Conservation (phyloP, 2,113 vertebrate genomes). For the Onychorhynchus coronatus region DNA sequence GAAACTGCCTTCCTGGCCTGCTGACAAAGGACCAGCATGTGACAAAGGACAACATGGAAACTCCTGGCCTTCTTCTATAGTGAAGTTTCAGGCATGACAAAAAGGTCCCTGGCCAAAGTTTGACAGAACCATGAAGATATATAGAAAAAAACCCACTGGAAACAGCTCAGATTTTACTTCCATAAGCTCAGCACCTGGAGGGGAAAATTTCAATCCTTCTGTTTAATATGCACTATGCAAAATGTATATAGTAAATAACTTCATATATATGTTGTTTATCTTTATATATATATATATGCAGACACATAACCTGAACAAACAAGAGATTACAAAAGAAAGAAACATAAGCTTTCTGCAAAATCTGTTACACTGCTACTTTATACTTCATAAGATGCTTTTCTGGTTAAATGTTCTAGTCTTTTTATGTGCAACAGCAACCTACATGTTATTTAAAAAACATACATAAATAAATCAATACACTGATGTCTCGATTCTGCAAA, state of each 20-base stretch:
- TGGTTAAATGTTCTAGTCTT: background rate
- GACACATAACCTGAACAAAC: background rate
- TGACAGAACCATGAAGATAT: background rate
- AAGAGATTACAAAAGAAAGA: background rate
- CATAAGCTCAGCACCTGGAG: background rate
- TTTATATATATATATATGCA: background rate
- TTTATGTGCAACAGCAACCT: background rate
- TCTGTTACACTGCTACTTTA: background rate
- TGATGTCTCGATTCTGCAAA: background rate
- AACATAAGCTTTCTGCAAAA: background rate
- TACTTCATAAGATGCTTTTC: background rate
- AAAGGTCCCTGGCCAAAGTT: background rate
- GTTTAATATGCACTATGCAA: background rate
- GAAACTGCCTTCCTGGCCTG: background rate
- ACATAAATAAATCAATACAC: background rate
- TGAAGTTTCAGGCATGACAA: fast-evolving
- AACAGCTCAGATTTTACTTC: background rate
- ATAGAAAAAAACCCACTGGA: background rate
- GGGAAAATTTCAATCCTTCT: background rate
- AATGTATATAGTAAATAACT: background rate
- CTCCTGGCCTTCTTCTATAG: background rate
- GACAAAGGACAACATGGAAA: background rate
- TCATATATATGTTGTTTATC: background rate
- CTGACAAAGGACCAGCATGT: fast-evolving
- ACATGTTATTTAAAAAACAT: background rate